Conservation (phyloP, 2,797 vertebrate genomes). For the Peromyscus aztecus region DNA sequence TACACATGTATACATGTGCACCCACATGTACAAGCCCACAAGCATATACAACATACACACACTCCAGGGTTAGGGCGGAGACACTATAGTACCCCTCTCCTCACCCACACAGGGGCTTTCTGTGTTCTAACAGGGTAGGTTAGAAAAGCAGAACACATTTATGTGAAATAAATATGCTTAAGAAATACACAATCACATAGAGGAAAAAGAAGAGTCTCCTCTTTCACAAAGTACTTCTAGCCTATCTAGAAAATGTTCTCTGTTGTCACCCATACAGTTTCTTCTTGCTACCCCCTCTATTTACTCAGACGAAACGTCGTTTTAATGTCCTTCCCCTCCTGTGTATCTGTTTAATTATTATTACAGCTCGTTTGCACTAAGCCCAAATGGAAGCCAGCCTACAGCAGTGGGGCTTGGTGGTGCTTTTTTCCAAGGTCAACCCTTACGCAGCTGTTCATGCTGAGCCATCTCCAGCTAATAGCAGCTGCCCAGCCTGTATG, state of each 20-base stretch:
- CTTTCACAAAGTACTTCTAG: not conserved
- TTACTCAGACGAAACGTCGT: conserved; percentile 38
- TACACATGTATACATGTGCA: not conserved
- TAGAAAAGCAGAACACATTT: not conserved
- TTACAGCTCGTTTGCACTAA: conserved; percentile 61
- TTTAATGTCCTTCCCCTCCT: conserved; percentile 39
- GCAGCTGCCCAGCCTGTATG: conserved; percentile 85
- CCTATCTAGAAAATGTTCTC: not conserved
- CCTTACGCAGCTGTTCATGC: conserved; percentile 84
- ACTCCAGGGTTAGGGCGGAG: not conserved
- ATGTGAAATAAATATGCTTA: not conserved
- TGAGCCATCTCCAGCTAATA: conserved; percentile 82
- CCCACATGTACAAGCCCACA: not conserved
- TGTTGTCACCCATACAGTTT: not conserved
- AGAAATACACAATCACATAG: not conserved
- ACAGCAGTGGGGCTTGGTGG: conserved; percentile 44
- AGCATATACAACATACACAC: not conserved
- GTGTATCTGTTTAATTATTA: conserved; percentile 61
- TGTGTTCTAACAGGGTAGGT: not conserved
- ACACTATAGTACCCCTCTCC: not conserved
- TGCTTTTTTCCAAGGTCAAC: conserved; percentile 53
- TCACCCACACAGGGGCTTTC: not conserved
- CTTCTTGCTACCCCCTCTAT: not conserved
- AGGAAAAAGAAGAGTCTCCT: not conserved
- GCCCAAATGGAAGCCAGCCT: conserved; percentile 74